Evolutionary conservation across 2,113 vertebrate species (phyloP).

Genomic region (Grantiella picta): DNA sequence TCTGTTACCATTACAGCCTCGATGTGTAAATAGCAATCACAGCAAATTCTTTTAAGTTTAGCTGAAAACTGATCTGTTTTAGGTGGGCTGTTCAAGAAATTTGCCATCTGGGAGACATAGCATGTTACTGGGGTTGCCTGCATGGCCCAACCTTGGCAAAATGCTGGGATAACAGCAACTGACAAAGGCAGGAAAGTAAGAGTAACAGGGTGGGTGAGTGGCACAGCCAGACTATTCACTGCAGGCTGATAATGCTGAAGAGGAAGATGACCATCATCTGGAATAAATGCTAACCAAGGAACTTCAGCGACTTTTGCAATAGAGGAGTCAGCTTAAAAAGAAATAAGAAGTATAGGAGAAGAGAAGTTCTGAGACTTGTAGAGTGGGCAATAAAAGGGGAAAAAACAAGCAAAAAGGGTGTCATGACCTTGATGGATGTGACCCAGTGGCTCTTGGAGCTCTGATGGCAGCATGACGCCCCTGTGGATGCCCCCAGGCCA

Average conservation of each 20-base stretch:
- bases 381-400: accelerated
- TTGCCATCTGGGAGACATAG: neutral
- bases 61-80: neutral
- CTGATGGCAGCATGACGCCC: neutral
- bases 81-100: neutral
- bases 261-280: neutral
- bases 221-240: neutral
- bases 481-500: accelerated
- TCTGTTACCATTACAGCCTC: neutral
- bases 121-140: neutral
- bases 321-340: neutral
- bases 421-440: neutral
- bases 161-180: neutral
- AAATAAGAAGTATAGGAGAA: neutral
- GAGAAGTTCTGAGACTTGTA: neutral
- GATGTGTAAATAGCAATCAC: neutral
- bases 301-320: neutral
- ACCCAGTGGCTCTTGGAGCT: neutral
- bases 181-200: neutral
- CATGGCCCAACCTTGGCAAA: neutral
- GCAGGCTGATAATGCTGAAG: neutral
- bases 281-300: neutral
- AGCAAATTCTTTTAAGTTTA: neutral
- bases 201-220: neutral
- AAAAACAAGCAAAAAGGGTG: accelerated